Percentiles rank a stretch among this genome's conserved stretches.
Evolutionary conservation across 2,113 vertebrate species (phyloP).

Genomic region (Xiphorhynchus elegans): DNA sequence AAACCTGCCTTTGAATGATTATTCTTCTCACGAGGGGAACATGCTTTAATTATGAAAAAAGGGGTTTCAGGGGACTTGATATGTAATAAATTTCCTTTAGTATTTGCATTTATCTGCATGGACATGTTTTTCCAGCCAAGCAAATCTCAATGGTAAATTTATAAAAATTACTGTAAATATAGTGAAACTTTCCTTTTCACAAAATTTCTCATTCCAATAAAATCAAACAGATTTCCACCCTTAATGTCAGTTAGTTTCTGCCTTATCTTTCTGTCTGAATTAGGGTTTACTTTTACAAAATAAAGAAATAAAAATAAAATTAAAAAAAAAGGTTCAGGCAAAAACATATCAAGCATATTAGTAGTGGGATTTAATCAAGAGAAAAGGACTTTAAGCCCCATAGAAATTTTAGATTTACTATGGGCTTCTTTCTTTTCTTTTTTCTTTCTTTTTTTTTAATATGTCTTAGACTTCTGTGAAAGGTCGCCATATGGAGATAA

Average conservation of each 20-base stretch:
- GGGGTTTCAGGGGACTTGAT: not conserved
- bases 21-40: not conserved
- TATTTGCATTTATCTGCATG: not conserved
- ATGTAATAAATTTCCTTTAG: not conserved
- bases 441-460: slow-evolving; percentile 47
- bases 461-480: slow-evolving; percentile 74
- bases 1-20: not conserved
- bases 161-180: not conserved
- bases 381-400: slow-evolving; percentile 28
- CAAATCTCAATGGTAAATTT: not conserved
- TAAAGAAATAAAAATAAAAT: fast-evolving
- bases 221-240: not conserved
- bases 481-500: slow-evolving; percentile 76
- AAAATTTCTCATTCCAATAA: not conserved
- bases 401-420: slow-evolving; percentile 65
- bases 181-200: not conserved
- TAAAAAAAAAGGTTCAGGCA: too few relatives aligned
- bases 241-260: not conserved
- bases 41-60: slow-evolving; percentile 16
- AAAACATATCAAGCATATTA: slow-evolving; percentile 60
- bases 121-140: not conserved
- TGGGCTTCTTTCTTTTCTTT: not conserved
- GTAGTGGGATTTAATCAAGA: slow-evolving; percentile 63
- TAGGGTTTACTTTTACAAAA: not conserved
- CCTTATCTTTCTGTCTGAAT: slow-evolving; percentile 43